These are phyloP conservation scores for Cephonodes hylas DNA, from an alignment of 2,888 invertebrate species.

Conservation along the genomic window DNA sequence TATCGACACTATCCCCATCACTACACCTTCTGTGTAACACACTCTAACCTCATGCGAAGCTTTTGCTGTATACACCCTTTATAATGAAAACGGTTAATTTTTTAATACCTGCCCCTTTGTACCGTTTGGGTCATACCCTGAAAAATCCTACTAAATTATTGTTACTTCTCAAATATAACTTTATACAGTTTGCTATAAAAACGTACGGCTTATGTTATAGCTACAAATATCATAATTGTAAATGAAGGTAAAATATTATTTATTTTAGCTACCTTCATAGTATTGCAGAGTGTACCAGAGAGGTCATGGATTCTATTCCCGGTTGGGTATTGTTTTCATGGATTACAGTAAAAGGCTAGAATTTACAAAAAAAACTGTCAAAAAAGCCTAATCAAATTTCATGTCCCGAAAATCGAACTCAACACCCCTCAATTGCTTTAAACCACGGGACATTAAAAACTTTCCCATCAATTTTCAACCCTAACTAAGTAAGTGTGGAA, in stretches of 20 bases:
- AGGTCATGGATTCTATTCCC: too few relatives aligned
- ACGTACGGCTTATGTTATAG: background rate
- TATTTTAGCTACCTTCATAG: too few relatives aligned
- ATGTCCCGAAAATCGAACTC: too few relatives aligned
- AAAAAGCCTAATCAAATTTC: too few relatives aligned
- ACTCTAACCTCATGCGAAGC: constrained; percentile 23
- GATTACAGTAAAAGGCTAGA: too few relatives aligned
- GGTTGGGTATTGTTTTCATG: too few relatives aligned
- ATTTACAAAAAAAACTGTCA: too few relatives aligned
- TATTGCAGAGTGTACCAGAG: too few relatives aligned
- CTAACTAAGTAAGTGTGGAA: background rate
- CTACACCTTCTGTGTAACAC: constrained; percentile 23
- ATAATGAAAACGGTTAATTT: constrained; percentile 45
- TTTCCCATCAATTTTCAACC: constrained; percentile 13
- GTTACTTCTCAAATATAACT: constrained; percentile 1
- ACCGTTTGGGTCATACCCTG: background rate
- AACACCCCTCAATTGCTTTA: too few relatives aligned
- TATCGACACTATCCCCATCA: constrained; percentile 26
- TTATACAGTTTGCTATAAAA: background rate
- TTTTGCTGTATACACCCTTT: constrained; percentile 24
- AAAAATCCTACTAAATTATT: constrained; percentile 9
- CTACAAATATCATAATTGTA: background rate
- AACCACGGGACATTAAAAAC: too few relatives aligned
- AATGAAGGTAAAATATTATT: too few relatives aligned
- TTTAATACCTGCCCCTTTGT: constrained; percentile 36